Percentiles rank a stretch among this genome's conserved stretches.
Evolutionary conservation across 2,888 invertebrate genomes (phyloP).

Genomic region (Apamea anceps): DNA sequence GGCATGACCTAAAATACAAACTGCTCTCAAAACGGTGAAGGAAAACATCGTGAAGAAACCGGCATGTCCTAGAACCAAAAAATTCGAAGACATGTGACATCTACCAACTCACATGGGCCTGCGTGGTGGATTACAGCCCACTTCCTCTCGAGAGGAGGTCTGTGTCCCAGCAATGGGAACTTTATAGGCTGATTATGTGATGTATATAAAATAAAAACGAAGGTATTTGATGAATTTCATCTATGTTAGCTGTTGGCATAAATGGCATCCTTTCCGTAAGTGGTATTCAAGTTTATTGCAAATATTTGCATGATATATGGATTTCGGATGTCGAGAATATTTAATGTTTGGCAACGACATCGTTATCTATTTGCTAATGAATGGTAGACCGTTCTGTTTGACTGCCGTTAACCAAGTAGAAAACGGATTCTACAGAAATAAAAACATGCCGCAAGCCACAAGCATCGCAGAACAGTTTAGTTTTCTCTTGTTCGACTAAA

Average conservation of each 20-base stretch:
- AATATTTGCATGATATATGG: slow-evolving; percentile 56
- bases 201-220: background rate
- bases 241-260: slow-evolving; percentile 21
- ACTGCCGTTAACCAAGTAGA: slow-evolving; percentile 30
- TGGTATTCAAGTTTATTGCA: slow-evolving; percentile 49
- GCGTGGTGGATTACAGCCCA: background rate
- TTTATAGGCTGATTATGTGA: background rate
- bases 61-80: background rate
- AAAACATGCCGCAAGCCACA: background rate
- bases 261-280: slow-evolving; percentile 32
- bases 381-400: slow-evolving; percentile 36
- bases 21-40: background rate
- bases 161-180: background rate
- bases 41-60: background rate
- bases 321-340: slow-evolving; percentile 58
- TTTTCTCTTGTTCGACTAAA: background rate
- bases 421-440: background rate
- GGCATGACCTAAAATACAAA: slow-evolving; percentile 40
- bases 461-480: background rate
- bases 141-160: background rate
- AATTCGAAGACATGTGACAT: background rate
- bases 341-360: slow-evolving; percentile 51
- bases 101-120: background rate
- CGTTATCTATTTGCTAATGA: slow-evolving; percentile 50
- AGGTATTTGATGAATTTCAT: slow-evolving; percentile 39